phyloP scores from a whole-genome alignment of 2,113 vertebrate species.

The Myiagra hebetior region DNA sequence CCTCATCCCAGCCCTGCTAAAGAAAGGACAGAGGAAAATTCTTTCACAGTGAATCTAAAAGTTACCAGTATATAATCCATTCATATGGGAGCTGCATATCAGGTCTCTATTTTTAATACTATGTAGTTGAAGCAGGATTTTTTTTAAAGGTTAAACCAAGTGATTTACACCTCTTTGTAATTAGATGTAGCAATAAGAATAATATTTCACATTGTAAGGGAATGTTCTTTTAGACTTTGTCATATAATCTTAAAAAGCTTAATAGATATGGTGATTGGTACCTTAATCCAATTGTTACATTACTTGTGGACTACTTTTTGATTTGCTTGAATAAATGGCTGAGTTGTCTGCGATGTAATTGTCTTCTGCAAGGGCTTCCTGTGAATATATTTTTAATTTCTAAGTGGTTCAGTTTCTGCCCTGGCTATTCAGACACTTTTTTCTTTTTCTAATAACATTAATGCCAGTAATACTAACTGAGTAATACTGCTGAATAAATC shows the following conservation, averaged over 20 bases:
- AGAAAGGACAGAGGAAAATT: background rate
- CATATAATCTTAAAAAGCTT: slow-evolving; percentile 31
- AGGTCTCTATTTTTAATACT: slow-evolving; percentile 11
- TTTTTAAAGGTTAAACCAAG: background rate
- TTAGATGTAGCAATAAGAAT: slow-evolving; percentile 28
- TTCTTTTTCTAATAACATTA: background rate
- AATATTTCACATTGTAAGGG: background rate
- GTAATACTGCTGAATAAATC: slow-evolving; percentile 1
- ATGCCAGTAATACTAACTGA: background rate
- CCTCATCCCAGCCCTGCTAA: background rate
- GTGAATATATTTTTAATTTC: slow-evolving; percentile 42
- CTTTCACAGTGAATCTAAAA: background rate
- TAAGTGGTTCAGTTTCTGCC: background rate
- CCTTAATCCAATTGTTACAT: slow-evolving; percentile 49
- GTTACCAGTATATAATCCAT: background rate
- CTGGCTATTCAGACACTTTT: background rate
- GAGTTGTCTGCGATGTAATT: background rate
- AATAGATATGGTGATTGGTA: slow-evolving; percentile 25
- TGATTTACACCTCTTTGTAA: slow-evolving; percentile 26
- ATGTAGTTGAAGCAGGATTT: background rate
- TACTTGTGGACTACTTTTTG: slow-evolving; percentile 6
- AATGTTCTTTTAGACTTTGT: slow-evolving; percentile 27
- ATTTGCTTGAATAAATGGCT: background rate
- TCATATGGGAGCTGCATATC: background rate
- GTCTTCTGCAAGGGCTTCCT: background rate